A percentile compares a stretch with the other conserved stretches of the same genome.
Conservation (phyloP, 2,888 invertebrate genomes). For the Mesodorylaimus sp. region DNA sequence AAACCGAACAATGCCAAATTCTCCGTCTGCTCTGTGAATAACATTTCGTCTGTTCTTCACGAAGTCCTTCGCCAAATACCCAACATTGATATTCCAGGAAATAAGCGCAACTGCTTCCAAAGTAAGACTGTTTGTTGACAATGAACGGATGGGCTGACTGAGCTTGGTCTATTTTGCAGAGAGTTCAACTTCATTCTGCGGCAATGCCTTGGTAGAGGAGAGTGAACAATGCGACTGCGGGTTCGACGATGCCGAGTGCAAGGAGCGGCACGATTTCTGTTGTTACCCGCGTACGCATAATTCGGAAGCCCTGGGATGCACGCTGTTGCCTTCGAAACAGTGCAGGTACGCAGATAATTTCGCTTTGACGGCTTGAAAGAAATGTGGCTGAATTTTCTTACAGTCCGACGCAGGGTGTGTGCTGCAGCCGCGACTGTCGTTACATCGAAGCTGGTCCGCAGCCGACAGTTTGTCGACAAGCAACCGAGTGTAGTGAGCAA, state of each 20-base stretch:
- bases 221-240: slow-evolving; percentile 99
- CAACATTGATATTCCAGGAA: background rate
- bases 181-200: slow-evolving; percentile 87
- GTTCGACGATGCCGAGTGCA: slow-evolving; percentile 75
- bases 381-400: slow-evolving; percentile 10
- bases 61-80: slow-evolving; percentile 9
- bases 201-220: slow-evolving; percentile 92
- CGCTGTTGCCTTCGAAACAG: slow-evolving; percentile 52
- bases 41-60: slow-evolving; percentile 48
- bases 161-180: slow-evolving; percentile 51
- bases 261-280: slow-evolving; percentile 45
- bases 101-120: slow-evolving; percentile 13
- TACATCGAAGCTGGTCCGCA: slow-evolving; percentile 42
- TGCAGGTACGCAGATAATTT: slow-evolving; percentile 45
- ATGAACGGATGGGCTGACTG: slow-evolving; percentile 41
- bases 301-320: slow-evolving; percentile 39
- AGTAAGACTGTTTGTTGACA: slow-evolving; percentile 4
- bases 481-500: slow-evolving; percentile 77
- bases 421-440: slow-evolving; percentile 62
- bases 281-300: slow-evolving; percentile 57
- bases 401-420: slow-evolving; percentile 92
- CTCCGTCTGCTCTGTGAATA: slow-evolving; percentile 76
- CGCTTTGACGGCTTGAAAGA: slow-evolving; percentile 22
- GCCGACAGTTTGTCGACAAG: slow-evolving; percentile 58
- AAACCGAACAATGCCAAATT: slow-evolving; percentile 93